phyloP scores from a whole-genome alignment of 2,113 vertebrate species.

The Fregetta grallaria region DNA sequence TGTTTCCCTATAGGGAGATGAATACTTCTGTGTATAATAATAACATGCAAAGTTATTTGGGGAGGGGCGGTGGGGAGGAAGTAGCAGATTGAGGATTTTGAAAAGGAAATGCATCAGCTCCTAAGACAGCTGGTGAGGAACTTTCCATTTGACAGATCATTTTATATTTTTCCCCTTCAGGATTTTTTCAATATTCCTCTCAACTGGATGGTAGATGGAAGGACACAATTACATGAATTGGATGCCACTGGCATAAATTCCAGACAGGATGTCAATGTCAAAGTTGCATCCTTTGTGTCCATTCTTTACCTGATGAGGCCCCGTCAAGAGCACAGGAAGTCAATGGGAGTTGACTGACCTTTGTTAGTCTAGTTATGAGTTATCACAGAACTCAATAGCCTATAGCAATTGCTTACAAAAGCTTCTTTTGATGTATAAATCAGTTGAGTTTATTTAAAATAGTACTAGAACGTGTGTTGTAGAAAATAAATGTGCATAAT shows the following conservation, averaged over 20 bases:
- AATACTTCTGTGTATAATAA: neutral
- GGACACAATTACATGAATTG: neutral
- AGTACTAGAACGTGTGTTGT: neutral
- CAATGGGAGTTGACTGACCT: neutral
- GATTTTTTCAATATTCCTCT: neutral
- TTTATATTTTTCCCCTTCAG: neutral
- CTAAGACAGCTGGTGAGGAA: neutral
- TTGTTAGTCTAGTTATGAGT: neutral
- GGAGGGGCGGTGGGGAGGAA: neutral
- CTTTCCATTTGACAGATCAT: neutral
- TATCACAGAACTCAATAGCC: neutral
- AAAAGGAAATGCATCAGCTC: neutral
- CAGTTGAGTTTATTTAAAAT: neutral
- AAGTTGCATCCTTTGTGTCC: neutral
- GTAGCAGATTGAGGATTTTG: neutral
- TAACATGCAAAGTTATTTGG: neutral
- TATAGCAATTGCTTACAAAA: neutral
- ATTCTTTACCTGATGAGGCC: neutral
- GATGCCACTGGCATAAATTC: neutral
- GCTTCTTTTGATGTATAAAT: neutral
- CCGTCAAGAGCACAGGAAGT: neutral
- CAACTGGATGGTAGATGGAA: neutral
- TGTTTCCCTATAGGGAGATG: neutral
- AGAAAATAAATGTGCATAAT: neutral
- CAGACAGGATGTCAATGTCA: neutral